Evolutionary conservation across 1,140 invertebrate species (phyloP), one percentile per base, ranked within the genome.

Genomic region (Aethina tumida): DNA sequence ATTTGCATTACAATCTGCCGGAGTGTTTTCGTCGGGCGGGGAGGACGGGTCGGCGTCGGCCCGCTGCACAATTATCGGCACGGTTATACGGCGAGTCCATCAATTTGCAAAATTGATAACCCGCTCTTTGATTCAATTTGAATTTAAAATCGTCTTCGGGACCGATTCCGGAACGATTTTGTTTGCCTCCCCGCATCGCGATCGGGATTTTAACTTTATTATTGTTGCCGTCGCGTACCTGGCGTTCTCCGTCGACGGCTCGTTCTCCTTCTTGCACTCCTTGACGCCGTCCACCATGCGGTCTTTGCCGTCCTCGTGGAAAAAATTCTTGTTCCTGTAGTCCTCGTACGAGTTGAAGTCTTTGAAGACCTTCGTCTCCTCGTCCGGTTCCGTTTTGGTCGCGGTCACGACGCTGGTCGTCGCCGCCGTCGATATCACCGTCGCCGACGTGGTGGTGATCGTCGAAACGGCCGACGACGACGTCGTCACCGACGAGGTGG

Each of bases 91-190:
- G 21, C 30, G 25, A 39, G 33, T 30, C 30, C 35, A 30, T 55
- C 52, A 52, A 55, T 56, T 56, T 49, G 45, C 43, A 53, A 56
- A 56, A 56, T 56, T 55, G 54, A 56, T 56, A 47, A n/a, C n/a
- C n/a, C n/a, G n/a, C n/a, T n/a, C n/a, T n/a, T n/a, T n/a, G n/a
- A n/a, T n/a, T n/a, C n/a, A n/a, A n/a, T n/a, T n/a, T n/a, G n/a
- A n/a, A n/a, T n/a, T n/a, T n/a, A n/a, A n/a, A n/a, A n/a, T n/a
- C n/a, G n/a, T n/a, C n/a, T n/a, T n/a, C n/a, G n/a, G n/a, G n/a
- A n/a, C n/a, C n/a, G n/a, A n/a, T n/a, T n/a, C n/a, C n/a, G n/a
- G n/a, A n/a, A n/a, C n/a, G n/a, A n/a, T n/a, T n/a, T n/a, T n/a
- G n/a, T n/a, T n/a, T n/a, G n/a, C n/a, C n/a, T n/a, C n/a, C n/a